Percentiles rank a stretch among this genome's conserved stretches.
These are phyloP conservation scores for Lycodopsis pacificus DNA, from an alignment of 2,797 vertebrate genomes.

Conservation along the genomic window DNA sequence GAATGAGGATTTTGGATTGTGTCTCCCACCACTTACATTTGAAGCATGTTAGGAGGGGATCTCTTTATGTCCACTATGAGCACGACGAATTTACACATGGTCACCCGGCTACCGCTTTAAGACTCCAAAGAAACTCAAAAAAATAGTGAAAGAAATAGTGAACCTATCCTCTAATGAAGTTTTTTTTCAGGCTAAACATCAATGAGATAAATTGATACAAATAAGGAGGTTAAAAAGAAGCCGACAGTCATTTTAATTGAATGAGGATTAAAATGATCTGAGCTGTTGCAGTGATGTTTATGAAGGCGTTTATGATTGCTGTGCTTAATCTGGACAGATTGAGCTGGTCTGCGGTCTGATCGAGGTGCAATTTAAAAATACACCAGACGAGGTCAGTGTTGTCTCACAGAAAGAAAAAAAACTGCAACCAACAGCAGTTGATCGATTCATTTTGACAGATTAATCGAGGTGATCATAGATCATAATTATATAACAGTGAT, in stretches of 20 bases:
- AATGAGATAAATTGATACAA: no score
- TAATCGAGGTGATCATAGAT: background rate
- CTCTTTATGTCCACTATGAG: background rate
- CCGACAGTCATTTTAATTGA: background rate
- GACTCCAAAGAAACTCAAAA: background rate
- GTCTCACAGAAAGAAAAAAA: constrained; percentile 4
- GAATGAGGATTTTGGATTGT: background rate
- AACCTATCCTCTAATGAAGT: background rate
- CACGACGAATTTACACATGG: background rate
- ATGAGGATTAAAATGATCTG: background rate
- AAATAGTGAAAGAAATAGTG: background rate
- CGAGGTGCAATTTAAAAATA: background rate
- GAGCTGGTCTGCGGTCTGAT: background rate
- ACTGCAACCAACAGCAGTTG: background rate
- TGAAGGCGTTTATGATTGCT: background rate
- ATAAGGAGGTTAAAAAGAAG: background rate
- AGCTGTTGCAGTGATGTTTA: background rate
- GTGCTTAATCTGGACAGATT: background rate
- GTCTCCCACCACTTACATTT: background rate
- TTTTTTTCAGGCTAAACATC: background rate
- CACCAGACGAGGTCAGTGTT: constrained; percentile 67
- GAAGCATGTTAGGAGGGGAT: background rate
- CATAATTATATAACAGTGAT: background rate
- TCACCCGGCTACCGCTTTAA: no score
- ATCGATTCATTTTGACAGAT: background rate